Evolutionary conservation across 1,140 invertebrate genomes (phyloP), one percentile per base, ranked within the genome.

Genomic region (Ditylenchus dipsaci): DNA sequence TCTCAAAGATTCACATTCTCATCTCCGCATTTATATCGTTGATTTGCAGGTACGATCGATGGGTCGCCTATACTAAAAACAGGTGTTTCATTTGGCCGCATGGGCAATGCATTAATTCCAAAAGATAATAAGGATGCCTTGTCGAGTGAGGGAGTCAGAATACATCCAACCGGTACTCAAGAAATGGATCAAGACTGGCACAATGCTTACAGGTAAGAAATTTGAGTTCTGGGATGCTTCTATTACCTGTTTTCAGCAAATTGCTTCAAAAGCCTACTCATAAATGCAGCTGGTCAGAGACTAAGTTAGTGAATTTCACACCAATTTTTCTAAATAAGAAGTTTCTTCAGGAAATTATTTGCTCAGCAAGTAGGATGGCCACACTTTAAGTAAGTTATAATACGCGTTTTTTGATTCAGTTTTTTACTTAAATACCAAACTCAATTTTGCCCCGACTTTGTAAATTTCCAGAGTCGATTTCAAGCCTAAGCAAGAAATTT

Each of bases 141-240:
- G 13, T 56, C 45, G 1, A 30, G 42, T 47, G 42, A 42, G 7
- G 42, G 27, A 26, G 29, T 77, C 9, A 8, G 47, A 9, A 38
- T 80, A n/a, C 66, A 79, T 53, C 62, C 68, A 59, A 56, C 47
- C n/a, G 23, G 21, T 17, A 43, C 67, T 11, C 60, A 65, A n/a
- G 60, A 60, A 49, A 59, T 61, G 15, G 78, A 81, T 59, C 79
- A 82, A 21, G 65, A 70, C 43, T 81, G 79, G 79, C 71, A 79
- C 49, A 47, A 49, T 7, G 30, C 63, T 45, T 81, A 78, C 67
- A 80, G 64, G 78, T 83, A 65, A 60, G 15, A n/a, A 45, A 47
- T 15, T 7, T 67, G 11, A n/a, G n/a, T 64, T 13, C 26, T 76
- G 8, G 43, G 19, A 33, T 17, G n/a, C n/a, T n/a, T n/a, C n/a